phyloP scores from a whole-genome alignment of 1,140 invertebrate species.

The Heliothis virescens region DNA sequence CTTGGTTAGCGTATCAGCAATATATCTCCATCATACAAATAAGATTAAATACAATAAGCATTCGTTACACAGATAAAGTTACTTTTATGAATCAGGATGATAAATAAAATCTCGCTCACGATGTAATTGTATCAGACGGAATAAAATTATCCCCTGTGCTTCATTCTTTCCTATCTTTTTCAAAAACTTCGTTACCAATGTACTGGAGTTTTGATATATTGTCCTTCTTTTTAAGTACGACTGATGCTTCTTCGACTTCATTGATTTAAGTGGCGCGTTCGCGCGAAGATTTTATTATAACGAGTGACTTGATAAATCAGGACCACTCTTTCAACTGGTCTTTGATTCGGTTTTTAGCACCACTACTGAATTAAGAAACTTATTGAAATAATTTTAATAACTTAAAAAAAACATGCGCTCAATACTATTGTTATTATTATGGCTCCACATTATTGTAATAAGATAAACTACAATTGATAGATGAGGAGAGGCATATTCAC shows the following conservation, averaged over 20 bases:
- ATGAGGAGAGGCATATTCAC: no score
- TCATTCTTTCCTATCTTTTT: slow-evolving; percentile 31
- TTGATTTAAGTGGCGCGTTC: slow-evolving; percentile 25
- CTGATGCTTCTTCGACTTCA: slow-evolving; percentile 2
- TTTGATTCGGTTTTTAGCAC: no score
- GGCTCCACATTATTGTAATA: no score
- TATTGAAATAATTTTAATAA: no score
- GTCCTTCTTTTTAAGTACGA: slow-evolving; percentile 7
- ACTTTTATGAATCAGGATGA: slow-evolving; percentile 41
- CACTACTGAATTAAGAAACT: no score
- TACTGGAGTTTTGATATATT: slow-evolving; percentile 27
- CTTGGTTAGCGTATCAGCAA: neutral
- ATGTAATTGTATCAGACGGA: slow-evolving; percentile 47
- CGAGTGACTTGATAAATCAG: neutral
- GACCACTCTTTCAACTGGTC: no score
- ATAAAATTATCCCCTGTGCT: slow-evolving; percentile 23
- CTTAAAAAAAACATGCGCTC: no score
- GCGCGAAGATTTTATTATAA: neutral
- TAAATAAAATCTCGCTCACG: slow-evolving; percentile 50
- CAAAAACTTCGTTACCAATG: slow-evolving; percentile 39
- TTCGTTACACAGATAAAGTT: slow-evolving; percentile 41
- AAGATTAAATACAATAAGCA: slow-evolving; percentile 30
- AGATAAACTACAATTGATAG: no score
- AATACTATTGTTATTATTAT: no score
- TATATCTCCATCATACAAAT: slow-evolving; percentile 2